Conservation (phyloP, 2,113 vertebrate species). For the Catharus bicknelli region DNA sequence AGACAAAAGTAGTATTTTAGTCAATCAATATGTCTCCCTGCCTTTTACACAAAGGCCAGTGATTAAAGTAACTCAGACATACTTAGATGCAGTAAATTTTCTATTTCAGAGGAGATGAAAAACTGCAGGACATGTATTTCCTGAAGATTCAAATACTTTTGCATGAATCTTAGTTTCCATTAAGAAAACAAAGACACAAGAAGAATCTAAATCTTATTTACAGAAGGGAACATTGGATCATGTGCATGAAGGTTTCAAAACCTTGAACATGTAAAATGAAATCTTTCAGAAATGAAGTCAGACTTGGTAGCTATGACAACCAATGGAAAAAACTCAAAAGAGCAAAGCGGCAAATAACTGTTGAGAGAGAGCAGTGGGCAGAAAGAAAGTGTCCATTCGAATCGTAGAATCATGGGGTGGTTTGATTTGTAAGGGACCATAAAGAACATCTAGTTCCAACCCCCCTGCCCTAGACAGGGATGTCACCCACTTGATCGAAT, state of each 20-base stretch:
- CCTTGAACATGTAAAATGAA: not conserved
- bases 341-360: not conserved
- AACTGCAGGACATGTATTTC: not conserved
- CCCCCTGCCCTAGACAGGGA: too few relatives aligned
- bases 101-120: not conserved
- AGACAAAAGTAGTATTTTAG: constrained; percentile 29
- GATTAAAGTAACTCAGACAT: constrained; percentile 7
- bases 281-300: not conserved
- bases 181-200: not conserved
- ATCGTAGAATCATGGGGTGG: not conserved
- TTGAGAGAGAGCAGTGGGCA: not conserved
- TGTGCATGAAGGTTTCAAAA: not conserved
- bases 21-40: not conserved
- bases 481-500: not conserved
- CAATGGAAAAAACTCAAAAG: not conserved
- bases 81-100: not conserved
- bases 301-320: not conserved
- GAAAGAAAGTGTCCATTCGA: not conserved
- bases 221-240: not conserved
- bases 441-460: not conserved
- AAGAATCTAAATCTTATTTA: not conserved
- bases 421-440: not conserved
- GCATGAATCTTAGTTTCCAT: not conserved
- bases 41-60: not conserved
- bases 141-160: not conserved